Conservation (phyloP, 2,888 invertebrate genomes). For the Eupithecia subumbrata region DNA sequence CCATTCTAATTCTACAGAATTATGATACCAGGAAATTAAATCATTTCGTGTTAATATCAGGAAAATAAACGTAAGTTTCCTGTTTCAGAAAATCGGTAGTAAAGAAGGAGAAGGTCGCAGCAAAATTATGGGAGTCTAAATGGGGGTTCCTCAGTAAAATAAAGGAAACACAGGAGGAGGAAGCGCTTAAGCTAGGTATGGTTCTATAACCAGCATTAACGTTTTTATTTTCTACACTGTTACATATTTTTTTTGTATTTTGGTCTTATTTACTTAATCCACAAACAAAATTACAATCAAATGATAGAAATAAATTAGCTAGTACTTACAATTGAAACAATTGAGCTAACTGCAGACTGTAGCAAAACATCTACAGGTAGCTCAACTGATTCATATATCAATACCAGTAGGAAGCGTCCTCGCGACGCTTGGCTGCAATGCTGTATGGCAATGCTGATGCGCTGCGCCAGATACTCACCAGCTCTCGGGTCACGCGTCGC, state of each 20-base stretch:
- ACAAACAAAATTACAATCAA: too few species aligned
- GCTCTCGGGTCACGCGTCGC: too few species aligned
- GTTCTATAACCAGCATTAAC: not conserved
- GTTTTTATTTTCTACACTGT: not conserved
- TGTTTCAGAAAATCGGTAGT: constrained; percentile 62
- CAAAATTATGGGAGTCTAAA: constrained; percentile 68
- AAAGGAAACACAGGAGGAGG: constrained; percentile 71
- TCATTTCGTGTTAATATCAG: not conserved
- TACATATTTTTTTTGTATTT: not conserved
- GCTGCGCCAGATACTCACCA: too few species aligned
- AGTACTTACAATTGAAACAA: too few species aligned
- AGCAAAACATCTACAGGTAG: too few species aligned
- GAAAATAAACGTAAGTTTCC: not conserved
- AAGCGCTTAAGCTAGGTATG: constrained; percentile 70
- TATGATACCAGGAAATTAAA: not conserved
- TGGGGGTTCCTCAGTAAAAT: constrained; percentile 72
- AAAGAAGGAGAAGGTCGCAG: constrained; percentile 67
- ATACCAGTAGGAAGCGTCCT: too few species aligned
- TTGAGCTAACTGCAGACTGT: too few species aligned
- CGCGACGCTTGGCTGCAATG: too few species aligned
- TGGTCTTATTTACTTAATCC: not conserved
- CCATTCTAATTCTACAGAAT: not conserved
- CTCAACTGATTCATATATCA: too few species aligned
- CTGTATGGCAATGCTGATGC: too few species aligned
- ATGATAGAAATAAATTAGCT: too few species aligned